Base-by-base conservation (phyloP, 2,888 invertebrate species). In the Pseudococcus longispinus region DNA sequence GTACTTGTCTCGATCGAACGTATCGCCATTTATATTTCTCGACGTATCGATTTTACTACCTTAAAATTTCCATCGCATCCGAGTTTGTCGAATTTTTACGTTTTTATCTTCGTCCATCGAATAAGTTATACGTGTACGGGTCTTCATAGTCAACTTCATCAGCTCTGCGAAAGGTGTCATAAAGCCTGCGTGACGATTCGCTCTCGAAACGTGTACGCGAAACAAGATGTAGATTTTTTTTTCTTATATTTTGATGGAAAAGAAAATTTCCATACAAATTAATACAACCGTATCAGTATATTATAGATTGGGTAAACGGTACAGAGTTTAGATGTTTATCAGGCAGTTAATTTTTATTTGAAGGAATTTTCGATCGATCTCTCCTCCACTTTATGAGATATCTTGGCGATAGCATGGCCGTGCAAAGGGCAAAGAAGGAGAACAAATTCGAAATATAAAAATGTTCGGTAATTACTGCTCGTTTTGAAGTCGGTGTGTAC, bases 191-290 rank as follows among this genome's bases (percentile, higher is more conserved):
- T 20, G 60, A 20, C 60, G 65, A 65, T 60, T 70, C 29, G 26
- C 15, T 46, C 46, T 13, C 18, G 51, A 51, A 11, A 46, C 44
- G 6, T 13, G 37, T 46, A 2, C 44, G 2, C 13, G 44, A 2
- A 51, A 3, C 1, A 51, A 51, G 1, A 4, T 51, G n/a, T 51
- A 51, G 13, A 51, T 18, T 51, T 37, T 37, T 37, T 37, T 37
- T 37, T 8, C 15, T 46, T 20, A 60, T n/a, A 26, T 65, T 26
- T 26, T 15, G 65, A 26, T 29, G 70, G 29, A 29, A 15, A 23
- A 6, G 15, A 80, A 42, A 80, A 80, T 80, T 80, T 80, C 77
- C 77, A 80, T 80, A 80, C 77, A 80, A 80, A 80, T 80, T 80
- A 80, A 80, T 80, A 80, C 42, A 37, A 37, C 37, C 37, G 37